These are phyloP conservation scores for Canis aureus DNA, from an alignment of 2,113 vertebrate species.

Conservation along the genomic window DNA sequence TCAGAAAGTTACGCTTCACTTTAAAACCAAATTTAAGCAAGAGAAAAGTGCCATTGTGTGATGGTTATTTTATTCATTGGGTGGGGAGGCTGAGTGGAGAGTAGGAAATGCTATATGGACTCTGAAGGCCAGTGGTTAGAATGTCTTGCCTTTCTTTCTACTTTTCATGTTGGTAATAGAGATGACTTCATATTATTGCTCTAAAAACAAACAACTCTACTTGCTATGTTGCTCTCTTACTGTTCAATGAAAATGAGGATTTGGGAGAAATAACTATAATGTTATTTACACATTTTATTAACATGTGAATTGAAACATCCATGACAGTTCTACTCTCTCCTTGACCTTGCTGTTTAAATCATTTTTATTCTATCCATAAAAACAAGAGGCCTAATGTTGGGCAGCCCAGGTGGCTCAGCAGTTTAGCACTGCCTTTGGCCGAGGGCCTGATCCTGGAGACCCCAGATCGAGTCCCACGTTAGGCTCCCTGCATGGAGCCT, in stretches of 20 bases:
- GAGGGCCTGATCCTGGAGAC: too few relatives aligned
- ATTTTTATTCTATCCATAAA: slow-evolving; percentile 22
- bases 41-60: slow-evolving; percentile 79
- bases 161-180: not conserved
- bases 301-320: not conserved
- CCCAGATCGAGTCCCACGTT: too few relatives aligned
- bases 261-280: slow-evolving; percentile 57
- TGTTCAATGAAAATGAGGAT: slow-evolving; percentile 28
- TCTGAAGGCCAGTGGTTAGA: not conserved
- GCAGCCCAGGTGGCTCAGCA: too few relatives aligned
- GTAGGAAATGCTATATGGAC: not conserved
- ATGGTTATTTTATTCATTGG: slow-evolving; percentile 70
- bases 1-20: slow-evolving; percentile 92
- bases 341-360: slow-evolving; percentile 30
- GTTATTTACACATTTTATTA: slow-evolving; percentile 30
- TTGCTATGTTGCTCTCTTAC: not conserved
- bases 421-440: too few relatives aligned
- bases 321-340: not conserved
- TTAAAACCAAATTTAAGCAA: slow-evolving; percentile 92
- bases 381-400: not conserved
- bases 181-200: slow-evolving; percentile 1
- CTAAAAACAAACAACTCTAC: slow-evolving; percentile 32
- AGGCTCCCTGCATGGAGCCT: too few relatives aligned
- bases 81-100: not conserved
- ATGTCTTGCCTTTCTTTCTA: not conserved